Base-by-base conservation (phyloP, 2,113 vertebrate genomes). In the Podarcis muralis region DNA sequence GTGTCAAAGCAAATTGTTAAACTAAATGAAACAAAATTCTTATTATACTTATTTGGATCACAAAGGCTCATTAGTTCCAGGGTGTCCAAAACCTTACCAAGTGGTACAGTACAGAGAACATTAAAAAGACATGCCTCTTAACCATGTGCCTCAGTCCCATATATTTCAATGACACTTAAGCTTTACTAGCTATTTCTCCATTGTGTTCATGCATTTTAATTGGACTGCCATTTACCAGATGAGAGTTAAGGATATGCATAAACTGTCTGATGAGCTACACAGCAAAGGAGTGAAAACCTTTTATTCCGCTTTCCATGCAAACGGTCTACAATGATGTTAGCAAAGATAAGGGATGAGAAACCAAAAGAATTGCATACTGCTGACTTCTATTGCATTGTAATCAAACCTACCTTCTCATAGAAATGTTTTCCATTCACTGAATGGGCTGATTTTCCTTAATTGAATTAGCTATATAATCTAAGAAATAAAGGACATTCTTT, bases 281-380 rank as follows among this genome's bases (percentile, higher is more conserved):
- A 25, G 5, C 76, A 74, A 89, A n/a, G 9, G 6, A 37, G 37
- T 11, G 48, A 83, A 35, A 7, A 71, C 27, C 75, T 89, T 89
- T 86, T 7, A 83, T 18, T 83, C 81, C 84, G 87, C 22, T 27
- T 90, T 88, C 83, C 91, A 91, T 89, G 84, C 71, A 90, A 83
- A n/a, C 57, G 37, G 7, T 80, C 35, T 68, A 78, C 23, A 86
- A 13, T 69, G 57, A 37, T 71, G 6, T 5, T 25, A 53, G 7
- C 48, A 57, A 37, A 53, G 59, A 72, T 13, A 37, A 87, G 37
- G 32, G 81, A 76, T 85, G 71, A 35, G 68, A 71, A 89, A 91
- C 23, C 87, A 94, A 88, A 94, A 85, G 15, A 62, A 91, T 87
- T 78, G 43, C 85, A 57, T 65, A 87, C 85, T 84, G 85, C 62